phyloP scores from a whole-genome alignment of 2,113 vertebrate species.

The Setophaga kirtlandii region DNA sequence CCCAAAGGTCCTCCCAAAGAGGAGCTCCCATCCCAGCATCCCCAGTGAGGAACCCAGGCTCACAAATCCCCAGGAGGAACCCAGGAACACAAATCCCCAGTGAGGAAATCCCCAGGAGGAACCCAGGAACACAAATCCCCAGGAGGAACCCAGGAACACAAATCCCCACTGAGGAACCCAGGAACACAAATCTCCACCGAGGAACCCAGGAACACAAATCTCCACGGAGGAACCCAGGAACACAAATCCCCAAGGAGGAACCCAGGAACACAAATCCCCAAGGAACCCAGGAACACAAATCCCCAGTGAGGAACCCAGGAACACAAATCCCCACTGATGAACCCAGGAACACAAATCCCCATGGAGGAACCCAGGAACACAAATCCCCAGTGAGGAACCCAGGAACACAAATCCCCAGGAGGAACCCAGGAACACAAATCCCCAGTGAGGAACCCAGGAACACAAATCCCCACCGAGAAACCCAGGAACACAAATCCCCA shows the following conservation, averaged over 20 bases:
- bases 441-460: no score
- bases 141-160: fast-evolving
- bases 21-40: neutral
- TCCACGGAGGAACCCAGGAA: fast-evolving
- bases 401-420: no score
- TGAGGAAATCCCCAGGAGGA: no score
- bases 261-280: no score
- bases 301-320: no score
- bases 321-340: no score
- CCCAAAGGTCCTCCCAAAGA: neutral
- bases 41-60: fast-evolving
- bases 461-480: no score
- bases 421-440: no score
- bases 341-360: no score
- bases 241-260: neutral
- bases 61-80: neutral
- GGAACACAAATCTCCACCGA: neutral
- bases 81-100: neutral
- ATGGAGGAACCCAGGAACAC: no score
- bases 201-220: neutral
- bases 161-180: neutral
- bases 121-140: neutral
- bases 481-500: neutral
- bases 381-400: no score
- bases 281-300: no score